Base-by-base conservation (phyloP, 2,888 invertebrate species). In the Catocala sponsa region DNA sequence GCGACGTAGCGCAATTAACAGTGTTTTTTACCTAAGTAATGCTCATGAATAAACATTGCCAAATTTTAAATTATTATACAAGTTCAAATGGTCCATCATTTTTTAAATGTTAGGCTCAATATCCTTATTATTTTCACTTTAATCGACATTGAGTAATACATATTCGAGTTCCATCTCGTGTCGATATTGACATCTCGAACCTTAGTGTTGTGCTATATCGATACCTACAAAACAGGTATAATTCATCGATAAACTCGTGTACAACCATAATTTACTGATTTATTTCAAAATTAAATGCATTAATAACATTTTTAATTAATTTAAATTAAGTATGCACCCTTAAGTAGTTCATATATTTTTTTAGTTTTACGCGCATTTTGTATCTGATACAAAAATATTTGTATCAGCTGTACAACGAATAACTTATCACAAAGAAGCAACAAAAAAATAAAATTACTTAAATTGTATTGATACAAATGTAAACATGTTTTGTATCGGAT, bases 91-190 rank as follows among this genome's bases (percentile, higher is more conserved):
- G 70, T 72, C 64, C 70, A 70, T 73, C 6, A 56, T 53, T 61
- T 65, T 32, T 52, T 38, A 38, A 68, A 59, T 59, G 46, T 64
- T 72, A 72, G 74, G 70, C 72, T 74, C 72, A 56, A 74, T 64
- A 25, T 59, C 50, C 6, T 51, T 47, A 38, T 35, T 55, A 33
- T 15, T 0, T 60, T 42, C 42, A 42, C 2, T 42, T 42, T 11
- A 11, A 70, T 35, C 55, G 50, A 74, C 5, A 59, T 48, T 50
- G 63, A 59, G 47, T 57, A 51, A 64, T 43, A 55, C 11, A 25
- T 33, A 55, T 42, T 50, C 50, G 35, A 50, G 47, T 44, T 10
- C 15, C 35, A 38, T 5, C 35, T 9, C 35, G 6, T 7, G 35
- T 38, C 35, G 35, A 38, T 38, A 25, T 25, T 25, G 25, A 25